Evolutionary conservation across 2,888 invertebrate genomes (phyloP), one percentile per base, ranked within the genome.

Genomic region (Thumatha senex): DNA sequence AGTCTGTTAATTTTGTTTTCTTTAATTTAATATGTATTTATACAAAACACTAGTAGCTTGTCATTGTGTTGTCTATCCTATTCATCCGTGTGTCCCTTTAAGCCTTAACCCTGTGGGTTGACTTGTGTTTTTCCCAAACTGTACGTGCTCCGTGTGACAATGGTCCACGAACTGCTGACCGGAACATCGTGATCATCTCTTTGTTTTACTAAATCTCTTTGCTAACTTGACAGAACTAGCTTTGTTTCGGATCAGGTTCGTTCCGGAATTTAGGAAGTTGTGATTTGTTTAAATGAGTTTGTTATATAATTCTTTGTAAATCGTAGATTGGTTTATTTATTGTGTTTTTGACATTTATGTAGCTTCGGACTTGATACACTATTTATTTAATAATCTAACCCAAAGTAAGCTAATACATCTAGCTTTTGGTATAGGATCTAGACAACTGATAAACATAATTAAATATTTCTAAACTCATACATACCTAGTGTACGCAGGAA

Each of bases 91-190:
- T 51, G 46, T 52, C 35, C 7, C 33, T 4, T 14, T 52, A 52
- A 48, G 48, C 48, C 47, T 51, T 52, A 52, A 41, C 49, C 51
- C 52, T 41, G 40, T 46, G 48, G 38, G 13, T 38, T 41, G 40
- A 46, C 44, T 40, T 53, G 38, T 48, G 31, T 46, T 51, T 43
- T 40, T 54, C 51, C 53, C 54, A 45, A 61, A 58, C 58, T 54
- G 54, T 53, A 74, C 73, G 74, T 72, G 75, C 59, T 56, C 53
- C 55, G 70, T 44, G 48, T 73, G 48, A 67, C 61, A 70, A 73
- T 58, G 53, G 15, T 45, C 47, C 33, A 40, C 46, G 51, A 58
- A 62, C 55, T 66, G 61, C 60, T 59, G 61, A 63, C 63, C 54
- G 53, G 41, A 51, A 48, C 55, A 53, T 52, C 52, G 24, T 61